Conservation (phyloP, 1,140 invertebrate genomes). For the Leptopilina boulardi region DNA sequence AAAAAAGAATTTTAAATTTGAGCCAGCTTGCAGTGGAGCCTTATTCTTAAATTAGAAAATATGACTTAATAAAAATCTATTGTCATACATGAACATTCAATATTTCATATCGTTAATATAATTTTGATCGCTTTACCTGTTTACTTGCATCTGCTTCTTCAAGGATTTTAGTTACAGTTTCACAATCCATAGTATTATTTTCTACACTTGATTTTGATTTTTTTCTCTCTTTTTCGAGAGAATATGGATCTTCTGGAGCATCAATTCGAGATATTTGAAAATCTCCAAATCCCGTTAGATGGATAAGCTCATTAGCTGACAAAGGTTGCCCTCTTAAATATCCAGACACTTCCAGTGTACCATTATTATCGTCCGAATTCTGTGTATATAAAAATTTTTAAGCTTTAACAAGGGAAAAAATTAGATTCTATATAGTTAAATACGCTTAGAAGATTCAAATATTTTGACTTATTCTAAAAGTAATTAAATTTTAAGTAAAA, state of each 20-base stretch:
- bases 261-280: slow-evolving; percentile 93
- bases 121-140: slow-evolving; percentile 77
- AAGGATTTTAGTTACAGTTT: slow-evolving; percentile 73
- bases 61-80: too few species aligned
- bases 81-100: too few species aligned
- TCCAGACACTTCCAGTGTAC: slow-evolving; percentile 90
- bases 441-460: too few species aligned
- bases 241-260: slow-evolving; percentile 84
- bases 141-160: slow-evolving; percentile 81
- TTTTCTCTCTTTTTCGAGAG: slow-evolving; percentile 72
- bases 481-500: too few species aligned
- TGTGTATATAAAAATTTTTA: slow-evolving; percentile 48
- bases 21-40: too few species aligned
- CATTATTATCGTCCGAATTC: slow-evolving; percentile 72
- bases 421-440: too few species aligned
- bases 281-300: slow-evolving; percentile 93
- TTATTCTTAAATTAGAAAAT: too few species aligned
- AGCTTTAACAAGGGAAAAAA: too few species aligned
- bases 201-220: slow-evolving; percentile 44
- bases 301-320: slow-evolving; percentile 91
- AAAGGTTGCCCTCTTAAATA: slow-evolving; percentile 88
- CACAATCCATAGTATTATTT: slow-evolving; percentile 63
- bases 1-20: too few species aligned
- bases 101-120: neutral
- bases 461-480: too few species aligned